Conservation (phyloP, 2,888 invertebrate genomes). For the Abrostola triplasia region DNA sequence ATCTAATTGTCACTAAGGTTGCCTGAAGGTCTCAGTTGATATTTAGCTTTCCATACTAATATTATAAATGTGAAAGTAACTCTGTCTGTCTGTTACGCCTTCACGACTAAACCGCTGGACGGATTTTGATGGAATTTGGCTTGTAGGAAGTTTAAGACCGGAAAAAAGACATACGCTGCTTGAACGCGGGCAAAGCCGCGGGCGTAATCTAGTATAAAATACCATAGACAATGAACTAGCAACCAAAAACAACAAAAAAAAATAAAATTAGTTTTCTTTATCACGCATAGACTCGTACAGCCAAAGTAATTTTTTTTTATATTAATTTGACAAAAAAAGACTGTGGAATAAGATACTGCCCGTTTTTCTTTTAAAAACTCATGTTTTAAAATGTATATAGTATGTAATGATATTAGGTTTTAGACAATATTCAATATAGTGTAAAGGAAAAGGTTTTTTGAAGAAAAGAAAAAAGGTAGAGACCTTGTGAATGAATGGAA, state of each 20-base stretch:
- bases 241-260: slow-evolving; percentile 1
- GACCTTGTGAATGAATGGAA: no score
- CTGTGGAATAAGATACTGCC: slow-evolving; percentile 59
- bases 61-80: no score
- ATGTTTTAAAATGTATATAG: slow-evolving; percentile 43
- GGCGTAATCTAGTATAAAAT: background rate
- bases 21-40: no score
- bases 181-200: no score
- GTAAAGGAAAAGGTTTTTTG: background rate
- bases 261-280: slow-evolving; percentile 8
- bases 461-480: no score
- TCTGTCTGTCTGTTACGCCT: no score
- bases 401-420: slow-evolving; percentile 29
- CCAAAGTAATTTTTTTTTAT: slow-evolving; percentile 45
- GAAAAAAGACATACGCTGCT: no score
- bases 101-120: no score
- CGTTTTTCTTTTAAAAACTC: slow-evolving; percentile 29
- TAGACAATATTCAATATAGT: background rate
- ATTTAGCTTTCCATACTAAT: no score
- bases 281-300: slow-evolving; percentile 36
- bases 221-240: background rate
- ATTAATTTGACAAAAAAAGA: slow-evolving; percentile 55
- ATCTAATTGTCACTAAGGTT: no score
- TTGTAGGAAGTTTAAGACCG: no score
- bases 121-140: no score